These are phyloP conservation scores for Lithophane semibrunnea DNA, from an alignment of 2,888 invertebrate species.

Conservation along the genomic window DNA sequence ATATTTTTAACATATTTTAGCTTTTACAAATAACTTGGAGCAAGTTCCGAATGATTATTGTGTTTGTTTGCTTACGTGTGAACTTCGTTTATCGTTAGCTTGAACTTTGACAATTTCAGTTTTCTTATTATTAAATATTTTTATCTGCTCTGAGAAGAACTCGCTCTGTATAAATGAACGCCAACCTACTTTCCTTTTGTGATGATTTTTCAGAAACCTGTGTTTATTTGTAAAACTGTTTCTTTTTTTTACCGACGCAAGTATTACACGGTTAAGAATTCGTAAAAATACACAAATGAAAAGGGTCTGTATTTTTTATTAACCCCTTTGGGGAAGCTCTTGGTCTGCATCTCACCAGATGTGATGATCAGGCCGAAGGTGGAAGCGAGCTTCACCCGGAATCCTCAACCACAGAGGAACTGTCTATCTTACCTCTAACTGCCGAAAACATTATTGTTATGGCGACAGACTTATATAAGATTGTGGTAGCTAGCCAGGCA, in stretches of 20 bases:
- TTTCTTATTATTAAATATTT: slow-evolving; percentile 16
- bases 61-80: slow-evolving; percentile 43
- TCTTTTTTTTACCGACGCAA: no score
- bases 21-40: slow-evolving; percentile 53
- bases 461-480: no score
- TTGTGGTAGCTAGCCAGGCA: no score
- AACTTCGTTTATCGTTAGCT: slow-evolving; percentile 23
- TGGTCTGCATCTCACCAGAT: no score
- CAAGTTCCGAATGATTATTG: slow-evolving; percentile 39
- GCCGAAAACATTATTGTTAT: no score
- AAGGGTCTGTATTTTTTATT: no score
- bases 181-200: background rate
- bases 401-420: no score
- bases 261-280: background rate
- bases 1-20: slow-evolving; percentile 64
- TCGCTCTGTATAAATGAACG: background rate
- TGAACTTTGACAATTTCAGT: slow-evolving; percentile 15
- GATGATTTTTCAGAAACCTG: background rate
- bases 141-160: background rate
- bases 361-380: no score
- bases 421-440: no score
- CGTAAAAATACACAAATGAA: background rate
- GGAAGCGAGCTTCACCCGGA: no score
- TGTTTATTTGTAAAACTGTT: background rate
- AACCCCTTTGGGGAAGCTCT: no score